These are phyloP conservation scores for Caenorhabditis brenneri DNA, from an alignment of 1,140 invertebrate species.

Conservation along the genomic window DNA sequence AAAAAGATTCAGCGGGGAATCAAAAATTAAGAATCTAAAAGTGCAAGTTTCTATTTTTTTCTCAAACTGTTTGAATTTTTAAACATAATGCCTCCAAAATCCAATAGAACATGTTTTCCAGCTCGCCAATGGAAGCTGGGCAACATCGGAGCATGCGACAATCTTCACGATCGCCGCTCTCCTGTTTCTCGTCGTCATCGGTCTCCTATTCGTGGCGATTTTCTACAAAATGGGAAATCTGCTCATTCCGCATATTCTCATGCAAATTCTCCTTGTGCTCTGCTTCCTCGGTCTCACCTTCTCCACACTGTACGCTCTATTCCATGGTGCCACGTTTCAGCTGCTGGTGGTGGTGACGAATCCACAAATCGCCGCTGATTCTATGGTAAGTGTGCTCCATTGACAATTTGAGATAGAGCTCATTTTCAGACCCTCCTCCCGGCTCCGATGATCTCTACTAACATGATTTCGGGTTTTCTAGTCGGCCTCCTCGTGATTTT, in stretches of 20 bases:
- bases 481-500: conserved; percentile 20
- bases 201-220: background rate
- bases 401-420: too few species aligned
- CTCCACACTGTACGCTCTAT: background rate
- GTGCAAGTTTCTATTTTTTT: background rate
- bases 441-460: conserved; percentile 2
- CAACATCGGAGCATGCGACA: background rate
- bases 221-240: conserved; percentile 22
- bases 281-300: conserved; percentile 15
- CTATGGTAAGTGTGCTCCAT: background rate
- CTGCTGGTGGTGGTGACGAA: background rate
- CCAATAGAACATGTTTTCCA: background rate
- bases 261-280: conserved; percentile 19
- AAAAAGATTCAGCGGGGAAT: background rate
- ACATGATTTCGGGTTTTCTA: background rate
- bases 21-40: too few species aligned
- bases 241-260: conserved; percentile 1
- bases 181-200: conserved; percentile 1
- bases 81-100: too few species aligned
- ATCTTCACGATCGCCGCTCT: conserved; percentile 17
- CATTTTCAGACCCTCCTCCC: conserved; percentile 14
- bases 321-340: conserved; percentile 20
- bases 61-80: too few species aligned
- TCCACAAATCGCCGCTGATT: conserved; percentile 32
- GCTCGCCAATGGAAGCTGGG: conserved; percentile 14